Conservation (phyloP, 2,888 invertebrate species). For the Heliconius charithonia region DNA sequence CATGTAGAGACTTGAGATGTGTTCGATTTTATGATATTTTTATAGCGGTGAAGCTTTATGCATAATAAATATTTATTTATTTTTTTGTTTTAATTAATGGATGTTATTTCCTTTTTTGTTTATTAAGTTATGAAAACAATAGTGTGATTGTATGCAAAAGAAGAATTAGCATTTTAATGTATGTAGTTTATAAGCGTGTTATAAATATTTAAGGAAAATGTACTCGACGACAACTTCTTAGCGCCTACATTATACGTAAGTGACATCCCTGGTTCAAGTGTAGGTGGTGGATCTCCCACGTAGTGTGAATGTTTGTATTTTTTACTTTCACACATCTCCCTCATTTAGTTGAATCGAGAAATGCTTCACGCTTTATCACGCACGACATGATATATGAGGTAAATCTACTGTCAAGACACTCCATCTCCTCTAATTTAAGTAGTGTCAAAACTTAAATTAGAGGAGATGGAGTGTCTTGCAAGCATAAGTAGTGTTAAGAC, state of each 20-base stretch:
- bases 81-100: neutral
- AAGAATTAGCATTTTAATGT: neutral
- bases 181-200: neutral
- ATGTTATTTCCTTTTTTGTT: neutral
- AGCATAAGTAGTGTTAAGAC: too few species aligned
- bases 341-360: neutral
- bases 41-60: neutral
- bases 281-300: slow-evolving; percentile 16
- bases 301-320: slow-evolving; percentile 12
- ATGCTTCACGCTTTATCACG: neutral
- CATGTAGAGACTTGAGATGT: neutral
- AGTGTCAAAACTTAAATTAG: too few species aligned
- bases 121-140: neutral
- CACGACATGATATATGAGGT: neutral
- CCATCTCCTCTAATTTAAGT: neutral
- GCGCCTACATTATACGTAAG: neutral
- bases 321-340: slow-evolving; percentile 10
- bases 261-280: neutral
- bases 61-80: neutral
- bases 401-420: neutral
- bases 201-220: slow-evolving; percentile 6
- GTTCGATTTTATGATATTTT: neutral
- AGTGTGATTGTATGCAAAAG: neutral
- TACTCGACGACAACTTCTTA: neutral
- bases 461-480: too few species aligned